phyloP scores from a whole-genome alignment of 2,888 invertebrate species.

The Cyclophora punctaria region DNA sequence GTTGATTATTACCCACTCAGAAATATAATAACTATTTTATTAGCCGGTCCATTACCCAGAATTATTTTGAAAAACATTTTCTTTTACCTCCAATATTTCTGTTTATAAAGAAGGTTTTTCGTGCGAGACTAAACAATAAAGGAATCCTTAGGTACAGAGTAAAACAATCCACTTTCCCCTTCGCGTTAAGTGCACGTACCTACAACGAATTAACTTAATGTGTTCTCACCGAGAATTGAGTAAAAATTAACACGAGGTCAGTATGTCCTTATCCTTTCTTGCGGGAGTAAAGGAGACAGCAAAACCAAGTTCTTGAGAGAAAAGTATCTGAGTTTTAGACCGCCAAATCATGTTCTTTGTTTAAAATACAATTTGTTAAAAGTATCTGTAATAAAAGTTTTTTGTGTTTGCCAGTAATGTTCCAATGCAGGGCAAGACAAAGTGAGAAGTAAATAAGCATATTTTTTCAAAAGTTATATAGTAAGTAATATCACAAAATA shows the following conservation, averaged over 20 bases:
- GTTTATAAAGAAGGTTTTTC: background rate
- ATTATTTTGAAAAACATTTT: background rate
- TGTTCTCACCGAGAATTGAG: constrained; percentile 38
- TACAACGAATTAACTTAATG: constrained; percentile 47
- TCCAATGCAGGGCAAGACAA: too few relatives aligned
- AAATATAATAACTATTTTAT: too few relatives aligned
- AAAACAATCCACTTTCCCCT: constrained; percentile 23
- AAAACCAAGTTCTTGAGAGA: background rate
- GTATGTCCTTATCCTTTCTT: constrained; percentile 14
- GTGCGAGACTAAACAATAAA: constrained; percentile 26
- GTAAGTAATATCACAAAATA: too few relatives aligned
- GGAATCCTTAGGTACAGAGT: constrained; percentile 27
- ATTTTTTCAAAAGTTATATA: too few relatives aligned
- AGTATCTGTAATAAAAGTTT: too few relatives aligned
- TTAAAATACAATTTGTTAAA: too few relatives aligned
- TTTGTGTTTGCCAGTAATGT: too few relatives aligned
- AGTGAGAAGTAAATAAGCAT: too few relatives aligned
- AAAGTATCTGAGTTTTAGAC: too few relatives aligned
- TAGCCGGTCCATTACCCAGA: constrained; percentile 21
- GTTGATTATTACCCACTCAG: too few relatives aligned
- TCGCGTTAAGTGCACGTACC: constrained; percentile 39
- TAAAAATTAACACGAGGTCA: constrained; percentile 34
- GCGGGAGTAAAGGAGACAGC: constrained; percentile 10
- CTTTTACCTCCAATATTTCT: too few relatives aligned
- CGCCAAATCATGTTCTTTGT: too few relatives aligned